These are phyloP conservation scores for Polydrusus cervinus DNA, from an alignment of 2,888 invertebrate genomes.

Conservation along the genomic window DNA sequence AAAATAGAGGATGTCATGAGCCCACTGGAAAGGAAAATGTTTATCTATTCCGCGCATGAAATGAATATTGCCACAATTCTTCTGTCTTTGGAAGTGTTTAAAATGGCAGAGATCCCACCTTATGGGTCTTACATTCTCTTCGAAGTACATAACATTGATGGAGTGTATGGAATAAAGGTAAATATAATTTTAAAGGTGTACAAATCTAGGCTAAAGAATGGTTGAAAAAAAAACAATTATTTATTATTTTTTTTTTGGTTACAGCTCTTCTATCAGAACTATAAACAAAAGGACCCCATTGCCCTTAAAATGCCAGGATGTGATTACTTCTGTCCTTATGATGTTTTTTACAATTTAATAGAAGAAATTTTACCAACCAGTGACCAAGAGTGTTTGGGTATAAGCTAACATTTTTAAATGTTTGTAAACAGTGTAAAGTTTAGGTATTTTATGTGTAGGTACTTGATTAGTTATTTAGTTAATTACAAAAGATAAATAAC, in stretches of 20 bases:
- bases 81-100: conserved; percentile 57
- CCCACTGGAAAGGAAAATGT: conserved; percentile 61
- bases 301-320: conserved; percentile 47
- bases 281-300: conserved; percentile 52
- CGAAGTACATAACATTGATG: conserved; percentile 61
- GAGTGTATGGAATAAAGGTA: conserved; percentile 57
- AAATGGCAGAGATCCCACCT: conserved; percentile 60
- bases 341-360: conserved; percentile 50
- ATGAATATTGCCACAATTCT: conserved; percentile 62
- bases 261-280: conserved; percentile 61
- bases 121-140: conserved; percentile 63
- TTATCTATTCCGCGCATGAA: conserved; percentile 66
- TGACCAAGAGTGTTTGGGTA: conserved; percentile 53
- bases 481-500: neutral
- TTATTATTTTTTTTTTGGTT: conserved; percentile 34
- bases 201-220: neutral
- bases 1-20: conserved; percentile 57
- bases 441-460: no score
- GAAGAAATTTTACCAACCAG: conserved; percentile 51
- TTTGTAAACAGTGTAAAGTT: no score
- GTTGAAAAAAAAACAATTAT: no score
- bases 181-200: neutral
- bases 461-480: no score
- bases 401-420: no score
- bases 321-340: conserved; percentile 52